Evolutionary conservation across 2,113 vertebrate species (phyloP), one percentile per base, ranked within the genome.

Genomic region (Upupa epops): DNA sequence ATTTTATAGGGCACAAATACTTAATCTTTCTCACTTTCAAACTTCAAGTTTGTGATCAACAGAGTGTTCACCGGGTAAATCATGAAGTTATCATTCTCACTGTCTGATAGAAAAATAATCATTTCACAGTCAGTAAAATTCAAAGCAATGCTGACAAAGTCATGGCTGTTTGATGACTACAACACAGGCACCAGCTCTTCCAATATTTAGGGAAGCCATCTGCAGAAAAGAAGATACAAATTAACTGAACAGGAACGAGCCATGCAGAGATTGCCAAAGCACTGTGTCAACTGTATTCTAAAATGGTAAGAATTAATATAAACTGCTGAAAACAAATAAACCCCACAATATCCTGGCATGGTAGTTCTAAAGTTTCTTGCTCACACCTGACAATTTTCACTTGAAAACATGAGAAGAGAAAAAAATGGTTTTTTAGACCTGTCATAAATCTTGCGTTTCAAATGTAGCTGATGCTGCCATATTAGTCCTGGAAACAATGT

Each of bases 171-270:
- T 98, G 96, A 98, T 98, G 92, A 98, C 98, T 72, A 98, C 97
- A 55, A 98, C 97, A 82, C 98, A 98, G 75, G 98, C 98, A 71
- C 98, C 98, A 46, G 98, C 98, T 96, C 98, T 96, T 78, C 98
- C 98, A 75, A 98, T 98, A 87, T 98, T 98, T 97, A 98, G 89
- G 59, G 98, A 98, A 68, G 98, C 97, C 98, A 98, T 98, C 98
- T 98, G 96, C 90, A 89, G 54, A 89, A 87, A 94, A 95, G 28
- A 17, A 31, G 49, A 92, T 42, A 72, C 16, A 88, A 91, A 51
- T 93, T 58, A 90, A 70, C 3, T 77, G 28, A 89, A 84, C 7
- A 73, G n/a, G 55, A 88, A 34, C 24, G 66, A 83, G 9, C 5
- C 21, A 88, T 22, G 12, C 24, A 66, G 22, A 48, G 34, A 42